Evolutionary conservation across 2,113 vertebrate genomes (phyloP), one percentile per base, ranked within the genome.

Genomic region (Anser cygnoides): DNA sequence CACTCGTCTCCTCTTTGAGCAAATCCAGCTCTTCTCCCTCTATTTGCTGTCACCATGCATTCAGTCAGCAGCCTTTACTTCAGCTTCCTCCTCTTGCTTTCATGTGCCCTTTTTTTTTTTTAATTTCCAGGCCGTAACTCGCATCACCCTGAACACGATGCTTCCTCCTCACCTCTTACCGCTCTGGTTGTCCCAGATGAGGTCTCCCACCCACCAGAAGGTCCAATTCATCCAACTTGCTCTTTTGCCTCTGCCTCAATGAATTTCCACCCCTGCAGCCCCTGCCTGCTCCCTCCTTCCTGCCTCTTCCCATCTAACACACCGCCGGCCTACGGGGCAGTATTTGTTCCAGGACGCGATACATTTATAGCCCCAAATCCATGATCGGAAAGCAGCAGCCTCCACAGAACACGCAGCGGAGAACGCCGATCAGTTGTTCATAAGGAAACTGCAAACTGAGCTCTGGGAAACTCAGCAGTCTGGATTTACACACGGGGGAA

Each of bases 401-500:
- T 75, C 66, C 74, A 50, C 33, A 4, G 1, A 62, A 76, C 1
- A 3, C 67, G 15, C 39, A 18, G 44, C 12, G 0, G 26, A 71
- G 79, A 84, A 58, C 61, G 0, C 74, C 18, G 87, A 96, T 87
- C 92, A 89, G 58, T 46, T 89, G 93, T 89, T 82, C 92, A 71
- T 90, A 77, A 92, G 55, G 83, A 88, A 94, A 87, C 89, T 68
- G 89, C 93, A 84, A 84, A 75, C 39, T 13, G 54, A 95, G 90
- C 92, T 55, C 22, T 0, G 71, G 84, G 87, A 93, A 96, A 95
- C 80, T 96, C 96, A 87, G 91, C 95, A 93, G 93, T 65, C 96
- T 94, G 93, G 89, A 96, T 96, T 97, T 96, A 95, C 95, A 94
- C 95, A 95, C 74, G 9, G 61, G 92, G 95, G 93, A 96, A 94